These are phyloP conservation scores for Tupiocoris notatus DNA, from an alignment of 2,888 invertebrate genomes.

Conservation along the genomic window DNA sequence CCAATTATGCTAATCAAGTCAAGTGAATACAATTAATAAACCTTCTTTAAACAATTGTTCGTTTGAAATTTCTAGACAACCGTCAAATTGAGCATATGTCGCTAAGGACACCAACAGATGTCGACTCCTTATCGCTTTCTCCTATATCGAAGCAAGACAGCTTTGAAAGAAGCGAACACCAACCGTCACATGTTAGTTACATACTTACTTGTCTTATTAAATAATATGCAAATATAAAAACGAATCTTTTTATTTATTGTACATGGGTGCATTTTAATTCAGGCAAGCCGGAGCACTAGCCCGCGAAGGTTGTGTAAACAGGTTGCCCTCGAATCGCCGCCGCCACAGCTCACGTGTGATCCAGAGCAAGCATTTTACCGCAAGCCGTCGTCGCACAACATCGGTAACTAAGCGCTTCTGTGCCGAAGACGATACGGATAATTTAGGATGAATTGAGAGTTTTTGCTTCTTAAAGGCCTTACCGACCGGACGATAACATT, in stretches of 20 bases:
- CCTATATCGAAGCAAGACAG: conserved; percentile 55
- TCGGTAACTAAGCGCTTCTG: conserved; percentile 34
- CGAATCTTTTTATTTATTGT: too few species aligned
- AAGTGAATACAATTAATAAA: too few species aligned
- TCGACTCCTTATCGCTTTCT: conserved; percentile 49
- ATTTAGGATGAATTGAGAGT: too few species aligned
- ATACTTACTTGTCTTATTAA: too few species aligned
- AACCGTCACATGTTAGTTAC: conserved; percentile 46
- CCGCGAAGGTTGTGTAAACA: conserved; percentile 68
- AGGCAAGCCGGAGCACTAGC: conserved; percentile 59
- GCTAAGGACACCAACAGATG: conserved; percentile 49
- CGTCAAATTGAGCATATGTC: conserved; percentile 45
- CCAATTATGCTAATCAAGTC: too few species aligned
- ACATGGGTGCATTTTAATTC: too few species aligned
- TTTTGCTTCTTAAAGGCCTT: too few species aligned
- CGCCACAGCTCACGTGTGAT: conserved; percentile 54
- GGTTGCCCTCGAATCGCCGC: conserved; percentile 67
- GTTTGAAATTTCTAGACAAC: conserved; percentile 38
- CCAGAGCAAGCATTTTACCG: conserved; percentile 47
- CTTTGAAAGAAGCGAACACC: conserved; percentile 55
- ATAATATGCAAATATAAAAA: too few species aligned
- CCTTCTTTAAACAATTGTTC: background rate
- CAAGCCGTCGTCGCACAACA: conserved; percentile 45
- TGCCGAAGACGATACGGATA: too few species aligned
- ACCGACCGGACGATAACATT: too few species aligned